Base-by-base conservation (phyloP, 2,797 vertebrate genomes). In the Lacerta agilis region DNA sequence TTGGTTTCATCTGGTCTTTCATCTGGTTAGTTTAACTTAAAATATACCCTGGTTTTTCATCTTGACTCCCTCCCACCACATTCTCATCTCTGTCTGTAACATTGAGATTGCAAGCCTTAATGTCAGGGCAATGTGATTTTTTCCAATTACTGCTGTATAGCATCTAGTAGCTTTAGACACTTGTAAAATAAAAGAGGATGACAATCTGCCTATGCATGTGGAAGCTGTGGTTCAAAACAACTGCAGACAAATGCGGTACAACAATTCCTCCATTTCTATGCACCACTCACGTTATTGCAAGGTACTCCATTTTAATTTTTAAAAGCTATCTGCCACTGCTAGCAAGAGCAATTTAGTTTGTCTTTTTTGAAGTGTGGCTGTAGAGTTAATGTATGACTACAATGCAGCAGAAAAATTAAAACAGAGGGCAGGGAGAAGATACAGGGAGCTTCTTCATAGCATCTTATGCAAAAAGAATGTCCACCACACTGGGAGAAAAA, bases 321-420 rank as follows among this genome's bases (percentile, higher is more conserved):
- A 79, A 87, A 85, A n/a, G 76, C 5, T 43, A 38, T 8, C 33
- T 36, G 17, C 11, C 41, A 72, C 1, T 58, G 11, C 64, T 38
- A 89, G n/a, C 8, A 64, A 87, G 87, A 85, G 90, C 71, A 86
- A 27, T 43, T 75, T 75, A 90, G 64, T 18, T 45, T 58, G 61
- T 71, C 18, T 33, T 81, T 89, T 82, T 73, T 29, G 36, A 86
- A 66, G 45, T 33, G 5, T 43, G 55, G 72, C 0, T 83, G 36
- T 76, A 49, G 25, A n/a, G 13, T 23, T 20, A 79, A 72, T n/a
- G 36, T 17, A 17, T 5, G 15, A 29, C 27, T 27, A 85, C 36
- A 76, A 18, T 10, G 33, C 27, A 9, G 81, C 17, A 45, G 13
- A 67, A 69, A 9, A 29, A 69, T 69, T 69, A 45, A 43, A 27